Evolutionary conservation across 1,140 invertebrate genomes (phyloP).

Genomic region (Bradysia coprophila): DNA sequence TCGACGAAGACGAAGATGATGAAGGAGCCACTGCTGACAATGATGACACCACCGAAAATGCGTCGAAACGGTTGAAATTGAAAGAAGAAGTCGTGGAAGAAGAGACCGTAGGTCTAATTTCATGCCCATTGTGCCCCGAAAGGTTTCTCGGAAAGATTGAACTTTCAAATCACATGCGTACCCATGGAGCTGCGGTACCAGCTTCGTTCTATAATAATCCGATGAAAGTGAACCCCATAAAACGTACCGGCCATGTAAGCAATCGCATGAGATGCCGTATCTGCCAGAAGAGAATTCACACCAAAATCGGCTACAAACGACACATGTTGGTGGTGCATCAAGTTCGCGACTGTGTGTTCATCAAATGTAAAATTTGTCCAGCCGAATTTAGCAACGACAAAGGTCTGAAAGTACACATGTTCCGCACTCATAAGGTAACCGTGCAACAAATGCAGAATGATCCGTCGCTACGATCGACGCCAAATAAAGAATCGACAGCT

Average conservation of each 20-base stretch:
- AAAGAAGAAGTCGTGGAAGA: background rate
- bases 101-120: constrained; percentile 8
- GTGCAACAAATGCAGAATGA: constrained; percentile 1
- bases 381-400: constrained; percentile 23
- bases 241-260: background rate
- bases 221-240: too few relatives aligned
- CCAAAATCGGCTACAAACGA: constrained; percentile 21
- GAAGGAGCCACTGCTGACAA: background rate
- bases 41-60: background rate
- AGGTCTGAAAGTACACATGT: constrained; percentile 22
- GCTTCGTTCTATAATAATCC: background rate
- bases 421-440: constrained; percentile 16
- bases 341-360: constrained; percentile 22
- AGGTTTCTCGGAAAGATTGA: constrained; percentile 21
- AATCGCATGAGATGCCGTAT: constrained; percentile 22
- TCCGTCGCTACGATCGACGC: background rate
- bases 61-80: background rate
- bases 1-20: constrained; percentile 15
- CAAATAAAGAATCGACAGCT: background rate
- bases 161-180: constrained; percentile 22
- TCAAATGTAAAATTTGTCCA: constrained; percentile 21
- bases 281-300: constrained; percentile 20
- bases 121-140: constrained; percentile 20
- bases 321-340: constrained; percentile 23
- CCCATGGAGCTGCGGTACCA: constrained; percentile 7